Percentiles rank a stretch among this genome's conserved stretches.
phyloP scores from a whole-genome alignment of 2,113 vertebrate species.

The Anoplopoma fimbria region DNA sequence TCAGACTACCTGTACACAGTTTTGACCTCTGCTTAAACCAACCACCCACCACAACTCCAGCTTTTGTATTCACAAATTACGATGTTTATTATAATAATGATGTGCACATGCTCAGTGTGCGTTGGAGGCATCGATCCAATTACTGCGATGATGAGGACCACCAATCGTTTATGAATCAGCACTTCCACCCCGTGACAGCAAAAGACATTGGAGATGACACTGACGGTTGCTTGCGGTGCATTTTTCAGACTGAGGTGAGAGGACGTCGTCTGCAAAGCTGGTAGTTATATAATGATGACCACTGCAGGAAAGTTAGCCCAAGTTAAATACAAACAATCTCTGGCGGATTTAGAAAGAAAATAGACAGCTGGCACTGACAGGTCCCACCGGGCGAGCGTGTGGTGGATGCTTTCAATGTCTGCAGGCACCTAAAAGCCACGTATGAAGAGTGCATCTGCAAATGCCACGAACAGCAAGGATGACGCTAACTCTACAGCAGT shows the following conservation, averaged over 20 bases:
- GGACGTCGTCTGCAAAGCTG: slow-evolving; percentile 1
- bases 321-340: not conserved
- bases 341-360: slow-evolving; percentile 27
- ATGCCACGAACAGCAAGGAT: slow-evolving; percentile 1
- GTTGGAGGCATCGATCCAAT: not conserved
- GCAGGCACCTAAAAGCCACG: not conserved
- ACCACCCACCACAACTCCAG: not conserved
- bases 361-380: too few species aligned
- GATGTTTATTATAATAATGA: slow-evolving; percentile 2
- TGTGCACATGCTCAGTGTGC: not conserved
- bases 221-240: slow-evolving; percentile 38
- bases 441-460: slow-evolving; percentile 1
- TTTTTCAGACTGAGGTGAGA: slow-evolving; percentile 25
- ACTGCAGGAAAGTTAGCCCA: slow-evolving; percentile 19
- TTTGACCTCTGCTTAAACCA: not conserved
- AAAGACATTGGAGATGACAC: slow-evolving; percentile 59
- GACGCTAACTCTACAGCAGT: not conserved
- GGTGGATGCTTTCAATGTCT: slow-evolving; percentile 31
- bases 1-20: too few species aligned
- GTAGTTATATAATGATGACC: slow-evolving; percentile 35
- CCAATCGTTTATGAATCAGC: slow-evolving; percentile 45
- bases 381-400: too few species aligned
- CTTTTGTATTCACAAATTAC: not conserved
- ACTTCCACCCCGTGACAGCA: slow-evolving; percentile 35
- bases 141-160: slow-evolving; percentile 1